These are phyloP conservation scores for Chrysopilus asiliformis DNA, from an alignment of 2,888 invertebrate species.

Conservation along the genomic window DNA sequence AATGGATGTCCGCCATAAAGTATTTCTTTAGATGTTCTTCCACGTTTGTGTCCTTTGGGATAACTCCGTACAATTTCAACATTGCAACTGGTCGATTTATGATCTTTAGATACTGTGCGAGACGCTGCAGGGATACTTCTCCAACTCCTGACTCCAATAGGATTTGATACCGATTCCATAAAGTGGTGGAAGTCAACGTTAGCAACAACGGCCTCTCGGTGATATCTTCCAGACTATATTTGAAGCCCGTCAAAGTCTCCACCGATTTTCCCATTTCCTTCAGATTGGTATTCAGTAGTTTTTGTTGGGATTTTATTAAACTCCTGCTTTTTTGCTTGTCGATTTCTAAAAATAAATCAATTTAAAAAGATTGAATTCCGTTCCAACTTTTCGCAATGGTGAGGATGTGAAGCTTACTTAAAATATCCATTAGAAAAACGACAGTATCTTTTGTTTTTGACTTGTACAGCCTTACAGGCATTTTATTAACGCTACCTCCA, in stretches of 20 bases:
- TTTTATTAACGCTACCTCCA: too few relatives aligned
- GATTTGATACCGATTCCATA: constrained; percentile 48
- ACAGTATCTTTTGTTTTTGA: too few relatives aligned
- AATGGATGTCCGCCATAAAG: constrained; percentile 22
- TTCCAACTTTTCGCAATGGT: too few relatives aligned
- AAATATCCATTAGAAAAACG: too few relatives aligned
- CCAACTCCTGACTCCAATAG: constrained; percentile 47
- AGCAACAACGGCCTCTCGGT: constrained; percentile 42
- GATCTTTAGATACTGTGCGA: constrained; percentile 31
- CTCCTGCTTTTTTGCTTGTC: not conserved
- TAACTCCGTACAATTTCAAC: constrained; percentile 32
- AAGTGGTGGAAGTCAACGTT: constrained; percentile 40
- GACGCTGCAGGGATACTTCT: constrained; percentile 29
- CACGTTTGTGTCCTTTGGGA: constrained; percentile 34
- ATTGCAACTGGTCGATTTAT: constrained; percentile 27
- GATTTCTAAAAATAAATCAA: too few relatives aligned
- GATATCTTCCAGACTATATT: constrained; percentile 41
- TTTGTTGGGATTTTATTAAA: constrained; percentile 24
- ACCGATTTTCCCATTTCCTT: constrained; percentile 25
- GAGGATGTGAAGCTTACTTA: too few relatives aligned
- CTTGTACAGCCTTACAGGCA: too few relatives aligned
- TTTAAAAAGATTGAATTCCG: too few relatives aligned
- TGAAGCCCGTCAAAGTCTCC: constrained; percentile 23
- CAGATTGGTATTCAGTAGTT: constrained; percentile 23
- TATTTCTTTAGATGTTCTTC: constrained; percentile 24